A percentile compares a stretch with the other conserved stretches of the same genome.
Conservation (phyloP, 2,113 vertebrate genomes). For the Perca schrenkii region DNA sequence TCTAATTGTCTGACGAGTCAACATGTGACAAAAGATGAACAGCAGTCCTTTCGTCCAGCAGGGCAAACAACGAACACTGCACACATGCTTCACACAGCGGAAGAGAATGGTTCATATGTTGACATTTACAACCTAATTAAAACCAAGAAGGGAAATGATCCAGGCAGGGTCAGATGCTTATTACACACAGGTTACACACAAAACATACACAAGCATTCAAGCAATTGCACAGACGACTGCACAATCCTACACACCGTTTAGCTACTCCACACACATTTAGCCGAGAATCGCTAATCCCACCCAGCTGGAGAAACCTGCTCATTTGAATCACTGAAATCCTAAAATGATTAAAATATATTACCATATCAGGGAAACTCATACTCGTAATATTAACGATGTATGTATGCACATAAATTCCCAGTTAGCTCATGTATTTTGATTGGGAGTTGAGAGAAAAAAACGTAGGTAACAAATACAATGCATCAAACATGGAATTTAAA, state of each 20-base stretch:
- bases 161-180: slow-evolving; percentile 40
- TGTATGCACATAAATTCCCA: slow-evolving; percentile 55
- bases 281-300: slow-evolving; percentile 49
- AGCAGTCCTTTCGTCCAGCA: slow-evolving; percentile 27
- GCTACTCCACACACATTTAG: slow-evolving; percentile 21
- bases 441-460: slow-evolving; percentile 31
- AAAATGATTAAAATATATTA: slow-evolving; percentile 66
- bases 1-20: slow-evolving; percentile 60
- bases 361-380: slow-evolving; percentile 44
- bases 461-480: slow-evolving; percentile 40
- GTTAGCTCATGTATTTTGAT: slow-evolving; percentile 21
- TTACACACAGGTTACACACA: slow-evolving; percentile 41
- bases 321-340: slow-evolving; percentile 50
- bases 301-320: slow-evolving; percentile 44
- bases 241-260: slow-evolving; percentile 2
- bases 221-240: background rate
- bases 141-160: slow-evolving; percentile 62
- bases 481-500: slow-evolving; percentile 38
- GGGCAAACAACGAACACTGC: slow-evolving; percentile 14
- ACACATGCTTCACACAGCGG: slow-evolving; percentile 33
- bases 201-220: slow-evolving; percentile 1
- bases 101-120: slow-evolving; percentile 61
- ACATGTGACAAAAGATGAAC: slow-evolving; percentile 63
- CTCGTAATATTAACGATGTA: slow-evolving; percentile 47
- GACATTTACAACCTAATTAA: slow-evolving; percentile 85